Percentiles rank a stretch among this genome's conserved stretches.
Conservation (phyloP, 2,797 vertebrate species). For the Uromys caudimaculatus region DNA sequence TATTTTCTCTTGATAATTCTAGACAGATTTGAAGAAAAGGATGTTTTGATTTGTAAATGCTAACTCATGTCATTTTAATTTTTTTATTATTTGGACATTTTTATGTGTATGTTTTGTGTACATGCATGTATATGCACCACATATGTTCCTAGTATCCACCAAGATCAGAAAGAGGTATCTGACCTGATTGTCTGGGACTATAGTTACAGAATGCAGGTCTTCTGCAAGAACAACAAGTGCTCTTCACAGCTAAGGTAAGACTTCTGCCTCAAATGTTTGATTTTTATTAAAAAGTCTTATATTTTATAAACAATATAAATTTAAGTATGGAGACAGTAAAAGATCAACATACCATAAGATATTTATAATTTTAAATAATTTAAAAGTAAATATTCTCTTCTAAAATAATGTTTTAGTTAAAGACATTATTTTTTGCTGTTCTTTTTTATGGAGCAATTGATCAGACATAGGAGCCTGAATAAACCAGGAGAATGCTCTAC, state of each 20-base stretch:
- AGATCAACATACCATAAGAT: not conserved
- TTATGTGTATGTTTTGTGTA: not conserved
- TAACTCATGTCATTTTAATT: not conserved
- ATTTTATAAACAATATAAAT: not conserved
- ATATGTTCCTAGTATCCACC: not conserved
- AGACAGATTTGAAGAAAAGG: not conserved
- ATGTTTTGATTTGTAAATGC: not conserved
- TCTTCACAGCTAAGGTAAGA: too few species aligned
- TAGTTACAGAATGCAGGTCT: not conserved
- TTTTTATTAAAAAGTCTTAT: not conserved
- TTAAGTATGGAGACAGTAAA: not conserved
- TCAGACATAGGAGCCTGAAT: not conserved
- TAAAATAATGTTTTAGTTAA: constrained; percentile 16
- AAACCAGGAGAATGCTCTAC: not conserved
- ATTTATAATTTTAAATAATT: not conserved
- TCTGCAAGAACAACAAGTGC: not conserved
- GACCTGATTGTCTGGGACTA: too few species aligned
- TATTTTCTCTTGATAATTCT: not conserved
- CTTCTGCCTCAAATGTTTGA: too few species aligned
- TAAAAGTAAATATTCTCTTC: constrained; percentile 9
- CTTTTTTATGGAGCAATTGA: not conserved
- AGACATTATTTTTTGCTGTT: not conserved
- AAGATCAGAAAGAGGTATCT: not conserved
- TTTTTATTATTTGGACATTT: not conserved
- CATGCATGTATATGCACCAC: not conserved